phyloP scores from a whole-genome alignment of 2,113 vertebrate genomes.

The Cyanistes caeruleus region DNA sequence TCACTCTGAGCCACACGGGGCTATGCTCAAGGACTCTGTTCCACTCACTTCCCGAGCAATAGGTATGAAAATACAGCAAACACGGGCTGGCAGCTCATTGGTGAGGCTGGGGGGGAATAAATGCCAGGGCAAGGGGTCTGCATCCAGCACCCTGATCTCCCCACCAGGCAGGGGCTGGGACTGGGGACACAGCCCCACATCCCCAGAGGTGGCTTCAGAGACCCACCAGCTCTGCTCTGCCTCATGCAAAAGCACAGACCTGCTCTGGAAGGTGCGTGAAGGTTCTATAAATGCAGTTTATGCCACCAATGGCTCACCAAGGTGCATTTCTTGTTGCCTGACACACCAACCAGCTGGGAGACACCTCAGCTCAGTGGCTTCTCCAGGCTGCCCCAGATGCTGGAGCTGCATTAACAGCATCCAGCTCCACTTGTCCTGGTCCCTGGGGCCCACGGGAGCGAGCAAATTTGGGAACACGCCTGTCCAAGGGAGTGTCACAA shows the following conservation, averaged over 20 bases:
- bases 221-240: background rate
- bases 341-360: background rate
- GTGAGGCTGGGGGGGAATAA: background rate
- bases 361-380: background rate
- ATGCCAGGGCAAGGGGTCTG: background rate
- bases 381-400: background rate
- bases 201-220: background rate
- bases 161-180: background rate
- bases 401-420: background rate
- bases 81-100: accelerated
- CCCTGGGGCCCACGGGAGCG: accelerated
- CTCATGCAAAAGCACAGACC: background rate
- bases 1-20: accelerated
- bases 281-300: background rate
- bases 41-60: background rate
- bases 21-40: conserved; percentile 30
- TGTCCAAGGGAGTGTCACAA: background rate
- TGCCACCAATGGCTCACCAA: background rate
- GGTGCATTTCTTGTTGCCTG: background rate
- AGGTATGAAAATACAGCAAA: conserved; percentile 43
- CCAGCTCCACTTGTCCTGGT: background rate
- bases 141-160: background rate
- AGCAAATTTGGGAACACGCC: background rate
- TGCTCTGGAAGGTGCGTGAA: background rate
- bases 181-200: accelerated